phyloP scores from a whole-genome alignment of 2,888 invertebrate species.

The Loripinus fragilis region DNA sequence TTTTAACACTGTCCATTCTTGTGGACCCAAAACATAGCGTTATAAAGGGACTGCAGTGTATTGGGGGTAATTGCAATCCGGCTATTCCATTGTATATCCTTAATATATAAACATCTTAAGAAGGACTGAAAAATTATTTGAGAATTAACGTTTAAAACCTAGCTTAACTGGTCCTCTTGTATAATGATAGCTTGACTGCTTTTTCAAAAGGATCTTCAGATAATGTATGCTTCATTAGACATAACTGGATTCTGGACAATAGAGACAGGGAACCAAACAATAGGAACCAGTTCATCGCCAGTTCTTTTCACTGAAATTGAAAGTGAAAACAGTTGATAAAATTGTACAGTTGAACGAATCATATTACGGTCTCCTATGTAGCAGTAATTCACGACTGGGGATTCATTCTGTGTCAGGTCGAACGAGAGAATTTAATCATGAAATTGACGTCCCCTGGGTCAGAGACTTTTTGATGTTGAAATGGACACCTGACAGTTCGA shows the following conservation, averaged over 20 bases:
- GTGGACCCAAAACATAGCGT: no score
- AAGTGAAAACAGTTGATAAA: background rate
- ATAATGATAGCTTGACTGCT: background rate
- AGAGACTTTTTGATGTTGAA: background rate
- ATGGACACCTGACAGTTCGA: conserved; percentile 2
- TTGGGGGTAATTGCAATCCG: no score
- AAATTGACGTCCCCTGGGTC: conserved; percentile 15
- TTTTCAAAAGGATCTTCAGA: conserved; percentile 13
- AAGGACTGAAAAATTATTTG: no score
- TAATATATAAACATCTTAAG: no score
- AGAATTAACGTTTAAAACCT: no score
- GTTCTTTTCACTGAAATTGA: conserved; percentile 6
- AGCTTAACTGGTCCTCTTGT: no score
- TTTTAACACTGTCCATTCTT: no score
- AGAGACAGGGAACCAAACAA: background rate
- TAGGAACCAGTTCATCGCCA: conserved; percentile 3
- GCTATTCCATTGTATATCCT: no score
- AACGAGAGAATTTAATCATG: conserved; percentile 19
- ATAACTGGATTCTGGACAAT: conserved; percentile 9
- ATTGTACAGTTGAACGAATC: background rate
- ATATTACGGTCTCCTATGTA: background rate
- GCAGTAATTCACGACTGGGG: background rate
- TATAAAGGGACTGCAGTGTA: no score
- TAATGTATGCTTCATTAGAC: background rate
- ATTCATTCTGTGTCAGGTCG: background rate